Conservation (phyloP, 2,113 vertebrate species). For the Melanerpes aurifrons region DNA sequence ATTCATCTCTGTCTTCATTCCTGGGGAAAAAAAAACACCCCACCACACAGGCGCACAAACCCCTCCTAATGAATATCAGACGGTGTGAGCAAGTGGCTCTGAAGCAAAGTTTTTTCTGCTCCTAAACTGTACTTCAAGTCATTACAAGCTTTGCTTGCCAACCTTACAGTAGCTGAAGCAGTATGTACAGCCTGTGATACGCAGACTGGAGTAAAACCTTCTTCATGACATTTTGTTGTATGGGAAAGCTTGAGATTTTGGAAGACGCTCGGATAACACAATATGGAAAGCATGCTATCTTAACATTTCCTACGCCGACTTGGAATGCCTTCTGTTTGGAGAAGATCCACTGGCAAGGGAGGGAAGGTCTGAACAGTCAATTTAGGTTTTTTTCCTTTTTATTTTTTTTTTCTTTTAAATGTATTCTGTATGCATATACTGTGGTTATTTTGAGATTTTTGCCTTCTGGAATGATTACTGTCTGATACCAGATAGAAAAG, state of each 20-base stretch:
- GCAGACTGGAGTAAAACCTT: slow-evolving; percentile 76
- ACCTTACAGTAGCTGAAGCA: slow-evolving; percentile 58
- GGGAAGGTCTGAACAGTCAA: slow-evolving; percentile 83
- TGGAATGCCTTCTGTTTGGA: slow-evolving; percentile 82
- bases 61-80: slow-evolving; percentile 53
- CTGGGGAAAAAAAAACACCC: background rate
- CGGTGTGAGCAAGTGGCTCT: slow-evolving; percentile 34
- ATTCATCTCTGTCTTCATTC: slow-evolving; percentile 52
- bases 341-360: slow-evolving; percentile 82
- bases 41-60: background rate
- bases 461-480: slow-evolving; percentile 86
- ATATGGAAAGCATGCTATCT: slow-evolving; percentile 80
- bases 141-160: slow-evolving; percentile 64
- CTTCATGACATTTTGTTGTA: slow-evolving; percentile 78
- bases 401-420: slow-evolving; percentile 76
- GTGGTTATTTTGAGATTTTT: slow-evolving; percentile 85
- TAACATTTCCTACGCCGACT: slow-evolving; percentile 78
- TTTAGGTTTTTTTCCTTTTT: slow-evolving; percentile 66
- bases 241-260: slow-evolving; percentile 78
- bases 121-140: slow-evolving; percentile 68
- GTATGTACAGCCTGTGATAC: slow-evolving; percentile 67
- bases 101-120: slow-evolving; percentile 64
- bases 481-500: slow-evolving; percentile 81
- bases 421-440: slow-evolving; percentile 84
- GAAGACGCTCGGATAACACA: slow-evolving; percentile 76